phyloP scores from a whole-genome alignment of 1,140 invertebrate genomes.

The Apis cerana region DNA sequence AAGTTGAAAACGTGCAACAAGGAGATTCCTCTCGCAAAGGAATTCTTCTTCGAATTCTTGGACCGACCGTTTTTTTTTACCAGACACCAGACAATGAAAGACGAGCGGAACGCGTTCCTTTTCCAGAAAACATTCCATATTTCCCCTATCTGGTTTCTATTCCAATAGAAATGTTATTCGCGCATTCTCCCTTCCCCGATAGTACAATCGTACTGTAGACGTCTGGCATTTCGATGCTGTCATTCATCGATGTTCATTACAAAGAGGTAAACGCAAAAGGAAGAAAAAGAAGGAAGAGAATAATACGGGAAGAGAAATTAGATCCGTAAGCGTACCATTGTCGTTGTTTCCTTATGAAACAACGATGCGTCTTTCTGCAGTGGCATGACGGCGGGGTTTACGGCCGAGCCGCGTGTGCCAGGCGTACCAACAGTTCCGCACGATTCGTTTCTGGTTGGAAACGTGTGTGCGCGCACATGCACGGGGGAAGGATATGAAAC shows the following conservation, averaged over 20 bases:
- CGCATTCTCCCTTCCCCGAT: background rate
- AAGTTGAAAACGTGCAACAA: background rate
- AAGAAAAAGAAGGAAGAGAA: background rate
- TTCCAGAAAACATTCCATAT: conserved; percentile 8
- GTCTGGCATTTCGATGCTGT: background rate
- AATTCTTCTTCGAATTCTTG: conserved; percentile 18
- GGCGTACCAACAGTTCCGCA: background rate
- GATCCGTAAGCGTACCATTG: conserved; percentile 40
- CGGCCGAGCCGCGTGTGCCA: conserved; percentile 1
- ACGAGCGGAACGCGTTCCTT: background rate
- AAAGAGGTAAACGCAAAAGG: background rate
- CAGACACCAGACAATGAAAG: background rate
- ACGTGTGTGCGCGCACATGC: background rate
- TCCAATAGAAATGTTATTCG: conserved; percentile 28
- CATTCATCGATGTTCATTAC: background rate
- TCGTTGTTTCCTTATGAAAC: conserved; percentile 60
- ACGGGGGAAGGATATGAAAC: conserved; percentile 3
- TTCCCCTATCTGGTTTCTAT: conserved; percentile 31
- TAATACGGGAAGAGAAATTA: background rate
- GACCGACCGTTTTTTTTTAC: background rate
- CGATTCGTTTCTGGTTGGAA: background rate
- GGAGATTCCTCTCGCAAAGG: conserved; percentile 2
- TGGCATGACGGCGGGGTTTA: conserved; percentile 30
- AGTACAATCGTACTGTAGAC: background rate
- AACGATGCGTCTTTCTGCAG: conserved; percentile 1